Evolutionary conservation across 2,797 vertebrate species (phyloP).

Genomic region (Poecilia gillii): DNA sequence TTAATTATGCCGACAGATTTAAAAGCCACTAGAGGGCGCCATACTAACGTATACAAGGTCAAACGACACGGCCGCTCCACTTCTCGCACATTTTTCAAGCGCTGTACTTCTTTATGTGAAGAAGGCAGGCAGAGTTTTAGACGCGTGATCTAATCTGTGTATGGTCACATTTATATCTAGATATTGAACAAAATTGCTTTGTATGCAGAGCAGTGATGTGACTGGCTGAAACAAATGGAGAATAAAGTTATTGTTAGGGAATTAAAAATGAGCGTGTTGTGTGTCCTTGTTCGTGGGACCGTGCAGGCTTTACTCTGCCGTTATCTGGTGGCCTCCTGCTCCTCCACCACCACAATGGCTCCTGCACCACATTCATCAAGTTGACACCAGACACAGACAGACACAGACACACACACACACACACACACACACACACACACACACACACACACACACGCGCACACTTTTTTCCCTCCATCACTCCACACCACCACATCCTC

Average conservation of each 20-base stretch:
- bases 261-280: constrained; percentile 42
- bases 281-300: constrained; percentile 39
- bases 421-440: constrained; percentile 15
- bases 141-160: neutral
- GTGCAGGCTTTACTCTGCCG: constrained; percentile 65
- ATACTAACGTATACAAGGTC: constrained; percentile 21
- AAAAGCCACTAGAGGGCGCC: constrained; percentile 52
- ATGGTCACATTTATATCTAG: constrained; percentile 2
- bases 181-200: constrained; percentile 11
- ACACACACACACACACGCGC: constrained; percentile 1
- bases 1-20: neutral
- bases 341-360: constrained; percentile 68
- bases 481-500: constrained; percentile 33
- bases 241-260: constrained; percentile 49
- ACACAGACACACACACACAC: constrained; percentile 20
- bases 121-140: neutral
- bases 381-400: constrained; percentile 55
- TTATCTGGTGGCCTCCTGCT: constrained; percentile 77
- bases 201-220: neutral
- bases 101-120: neutral
- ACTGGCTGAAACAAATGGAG: constrained; percentile 28
- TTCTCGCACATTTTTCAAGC: constrained; percentile 12
- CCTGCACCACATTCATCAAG: constrained; percentile 77
- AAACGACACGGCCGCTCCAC: constrained; percentile 28
- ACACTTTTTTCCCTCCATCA: constrained; percentile 11